Evolutionary conservation across 2,888 invertebrate genomes (phyloP), one percentile per base, ranked within the genome.

Genomic region (Ochlodes sylvanus): DNA sequence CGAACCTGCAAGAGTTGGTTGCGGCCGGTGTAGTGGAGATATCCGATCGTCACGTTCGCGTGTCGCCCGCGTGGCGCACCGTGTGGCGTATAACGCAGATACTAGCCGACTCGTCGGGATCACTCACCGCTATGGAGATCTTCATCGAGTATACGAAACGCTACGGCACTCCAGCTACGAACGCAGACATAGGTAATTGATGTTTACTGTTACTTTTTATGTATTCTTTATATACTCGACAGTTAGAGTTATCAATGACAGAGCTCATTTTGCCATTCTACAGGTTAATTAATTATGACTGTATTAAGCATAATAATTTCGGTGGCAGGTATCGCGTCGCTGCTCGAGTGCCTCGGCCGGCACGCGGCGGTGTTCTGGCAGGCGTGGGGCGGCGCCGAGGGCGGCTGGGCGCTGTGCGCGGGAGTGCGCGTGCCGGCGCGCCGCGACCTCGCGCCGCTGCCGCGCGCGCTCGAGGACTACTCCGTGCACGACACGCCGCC

Each of bases 401-500:
- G 75, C 2, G 73, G 75, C 57, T 88, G 86, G 89, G 10, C 79
- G 32, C 75, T 92, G 70, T 71, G 79, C 73, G 70, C 71, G 10
- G 91, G 89, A 19, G 83, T 90, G 44, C 67, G 70, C 2, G 76
- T 85, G 69, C 84, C 89, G 41, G 81, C 81, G 52, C 69, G 73
- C 14, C 77, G 83, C 10, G 83, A 81, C 71, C 69, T 55, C 19
- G 74, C 71, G 58, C 75, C 70, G 50, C 71, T 50, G 27, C 74
- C 15, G 60, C 41, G 71, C 32, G 61, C 70, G 3, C 52, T 68
- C n/a, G 86, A 86, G 64, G 93, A 93, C 77, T 90, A 92, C 81
- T 89, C 92, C 19, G 74, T 90, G 50, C 84, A 89, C 74, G 93
- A 91, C 73, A 94, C 94, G 1, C 94, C 94, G 52, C 94, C 93